Evolutionary conservation across 37 sponge, comb jelly and placozoan genomes (phyloP).

Genomic region (Crambe crambe): DNA sequence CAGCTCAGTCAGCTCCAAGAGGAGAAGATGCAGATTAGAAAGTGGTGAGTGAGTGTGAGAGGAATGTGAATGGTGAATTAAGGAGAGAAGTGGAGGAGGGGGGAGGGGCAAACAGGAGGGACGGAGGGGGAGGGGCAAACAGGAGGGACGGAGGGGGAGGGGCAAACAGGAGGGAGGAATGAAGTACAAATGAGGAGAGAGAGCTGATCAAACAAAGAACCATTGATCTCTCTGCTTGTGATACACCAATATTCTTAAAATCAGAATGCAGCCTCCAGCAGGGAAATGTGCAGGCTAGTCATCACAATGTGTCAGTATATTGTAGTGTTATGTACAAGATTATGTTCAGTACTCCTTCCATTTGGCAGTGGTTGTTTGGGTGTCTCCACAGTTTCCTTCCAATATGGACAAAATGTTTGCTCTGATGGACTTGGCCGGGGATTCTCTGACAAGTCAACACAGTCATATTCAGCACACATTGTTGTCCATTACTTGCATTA

Average conservation of each 20-base stretch:
- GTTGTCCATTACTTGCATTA: no score
- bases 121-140: background rate
- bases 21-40: conserved; percentile 5
- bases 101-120: background rate
- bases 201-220: background rate
- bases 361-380: no score
- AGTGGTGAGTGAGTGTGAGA: background rate
- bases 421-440: no score
- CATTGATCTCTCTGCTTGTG: background rate
- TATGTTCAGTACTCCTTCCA: no score
- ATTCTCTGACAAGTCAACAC: no score
- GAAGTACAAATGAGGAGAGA: background rate
- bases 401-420: no score
- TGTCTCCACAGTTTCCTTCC: no score
- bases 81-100: background rate
- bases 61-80: background rate
- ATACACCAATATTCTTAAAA: background rate
- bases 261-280: background rate
- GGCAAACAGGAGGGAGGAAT: background rate
- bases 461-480: no score
- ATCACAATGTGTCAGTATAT: background rate
- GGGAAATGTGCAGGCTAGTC: no score
- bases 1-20: background rate
- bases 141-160: background rate
- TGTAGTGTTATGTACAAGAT: no score